phyloP scores from a whole-genome alignment of 2,113 vertebrate genomes.

The Choloepus hoffmanni region DNA sequence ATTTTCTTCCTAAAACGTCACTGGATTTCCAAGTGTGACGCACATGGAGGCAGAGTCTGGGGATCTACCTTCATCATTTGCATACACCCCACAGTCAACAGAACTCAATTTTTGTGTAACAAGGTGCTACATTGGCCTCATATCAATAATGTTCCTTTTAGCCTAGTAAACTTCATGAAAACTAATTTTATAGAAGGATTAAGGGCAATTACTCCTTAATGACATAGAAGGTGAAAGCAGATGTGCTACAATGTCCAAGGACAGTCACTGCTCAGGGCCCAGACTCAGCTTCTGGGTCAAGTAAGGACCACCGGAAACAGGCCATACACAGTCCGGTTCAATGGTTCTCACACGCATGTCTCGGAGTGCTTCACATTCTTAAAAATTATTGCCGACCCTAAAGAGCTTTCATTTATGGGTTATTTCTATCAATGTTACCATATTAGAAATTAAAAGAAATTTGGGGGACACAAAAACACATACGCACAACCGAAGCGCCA shows the following conservation, averaged over 20 bases:
- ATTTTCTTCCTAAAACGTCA: background rate
- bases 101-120: background rate
- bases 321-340: background rate
- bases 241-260: background rate
- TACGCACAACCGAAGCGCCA: background rate
- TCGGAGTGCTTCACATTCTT: background rate
- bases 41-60: background rate
- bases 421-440: background rate
- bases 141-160: background rate
- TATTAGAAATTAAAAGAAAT: constrained; percentile 7
- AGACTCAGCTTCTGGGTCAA: background rate
- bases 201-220: background rate
- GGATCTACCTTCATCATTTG: background rate
- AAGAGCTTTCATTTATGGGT: background rate
- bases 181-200: background rate
- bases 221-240: background rate
- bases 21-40: background rate
- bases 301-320: background rate
- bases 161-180: background rate
- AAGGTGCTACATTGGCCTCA: background rate
- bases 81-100: background rate
- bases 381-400: background rate
- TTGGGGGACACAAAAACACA: background rate
- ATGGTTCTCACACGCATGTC: background rate
- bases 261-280: background rate